Percentiles rank a stretch among this genome's conserved stretches.
Conservation (phyloP, 2,113 vertebrate species). For the Corythoichthys intestinalis region DNA sequence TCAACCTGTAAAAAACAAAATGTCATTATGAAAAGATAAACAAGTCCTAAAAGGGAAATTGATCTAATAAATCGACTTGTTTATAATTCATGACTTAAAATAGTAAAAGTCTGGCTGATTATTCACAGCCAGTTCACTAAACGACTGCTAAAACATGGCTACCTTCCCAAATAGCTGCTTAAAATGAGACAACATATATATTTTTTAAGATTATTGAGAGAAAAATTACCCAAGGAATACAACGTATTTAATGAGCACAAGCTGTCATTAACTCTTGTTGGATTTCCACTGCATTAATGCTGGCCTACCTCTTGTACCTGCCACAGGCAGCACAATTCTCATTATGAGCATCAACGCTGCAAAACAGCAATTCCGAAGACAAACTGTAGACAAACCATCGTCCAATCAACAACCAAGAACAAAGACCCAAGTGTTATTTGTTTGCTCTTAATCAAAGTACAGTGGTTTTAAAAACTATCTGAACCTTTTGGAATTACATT, state of each 20-base stretch:
- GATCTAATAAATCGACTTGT: not conserved
- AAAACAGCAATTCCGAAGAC: not conserved
- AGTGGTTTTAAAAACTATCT: no score
- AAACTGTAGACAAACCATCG: conserved; percentile 13
- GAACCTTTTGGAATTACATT: no score
- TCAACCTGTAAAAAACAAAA: conserved; percentile 29
- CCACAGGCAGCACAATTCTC: conserved; percentile 18
- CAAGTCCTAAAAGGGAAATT: not conserved
- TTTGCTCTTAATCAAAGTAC: no score
- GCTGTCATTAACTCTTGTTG: conserved; percentile 9
- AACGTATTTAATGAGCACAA: conserved; percentile 12
- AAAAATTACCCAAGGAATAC: conserved; percentile 18
- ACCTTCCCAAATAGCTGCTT: conserved; percentile 1
- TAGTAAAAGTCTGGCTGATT: not conserved
- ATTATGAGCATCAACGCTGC: not conserved
- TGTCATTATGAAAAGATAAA: not conserved
- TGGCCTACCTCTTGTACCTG: conserved; percentile 20
- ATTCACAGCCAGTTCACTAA: not conserved
- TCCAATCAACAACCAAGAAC: no score
- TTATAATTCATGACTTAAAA: not conserved
- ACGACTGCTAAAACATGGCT: not conserved
- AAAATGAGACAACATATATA: conserved; percentile 9
- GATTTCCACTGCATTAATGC: not conserved
- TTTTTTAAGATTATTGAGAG: not conserved
- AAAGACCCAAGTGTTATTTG: no score